phyloP scores from a whole-genome alignment of 1,140 invertebrate species.

The Monomorium pharaonis region DNA sequence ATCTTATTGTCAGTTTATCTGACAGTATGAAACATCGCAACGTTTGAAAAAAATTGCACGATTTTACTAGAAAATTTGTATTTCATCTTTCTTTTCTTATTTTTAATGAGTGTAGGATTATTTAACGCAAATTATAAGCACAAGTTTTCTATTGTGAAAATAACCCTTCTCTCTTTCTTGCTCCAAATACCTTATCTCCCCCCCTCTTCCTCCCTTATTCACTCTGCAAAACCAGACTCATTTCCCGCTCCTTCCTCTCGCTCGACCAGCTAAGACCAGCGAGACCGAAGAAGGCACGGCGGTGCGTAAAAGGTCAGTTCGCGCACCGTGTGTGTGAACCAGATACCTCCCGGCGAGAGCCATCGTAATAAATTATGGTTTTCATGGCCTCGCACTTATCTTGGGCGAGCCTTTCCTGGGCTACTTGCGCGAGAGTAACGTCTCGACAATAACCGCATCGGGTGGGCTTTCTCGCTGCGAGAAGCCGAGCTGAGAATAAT shows the following conservation, averaged over 20 bases:
- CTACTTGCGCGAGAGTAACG: conserved; percentile 70
- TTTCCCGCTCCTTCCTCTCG: conserved; percentile 32
- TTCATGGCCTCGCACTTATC: conserved; percentile 81
- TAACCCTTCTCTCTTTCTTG: not conserved
- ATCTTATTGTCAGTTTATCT: not conserved
- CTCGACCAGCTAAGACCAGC: conserved; percentile 20
- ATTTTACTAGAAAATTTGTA: not conserved
- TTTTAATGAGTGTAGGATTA: not conserved
- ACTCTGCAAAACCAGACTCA: conserved; percentile 30
- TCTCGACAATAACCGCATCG: not conserved
- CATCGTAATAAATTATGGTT: conserved; percentile 83
- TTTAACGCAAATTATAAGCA: no score
- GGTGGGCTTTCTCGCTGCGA: not conserved
- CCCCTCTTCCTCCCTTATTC: not conserved
- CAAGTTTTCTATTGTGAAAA: not conserved
- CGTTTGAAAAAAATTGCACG: not conserved
- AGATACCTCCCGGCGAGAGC: conserved; percentile 78
- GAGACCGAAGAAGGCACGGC: conserved; percentile 55
- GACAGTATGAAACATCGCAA: not conserved
- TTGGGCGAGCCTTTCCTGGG: conserved; percentile 73
- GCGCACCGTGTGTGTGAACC: conserved; percentile 73
- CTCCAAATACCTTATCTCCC: conserved; percentile 12
- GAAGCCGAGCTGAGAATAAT: conserved; percentile 65
- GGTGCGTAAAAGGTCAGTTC: conserved; percentile 66
- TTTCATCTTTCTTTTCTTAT: not conserved